Evolutionary conservation across 2,888 invertebrate genomes (phyloP).

Genomic region (Tupiocoris notatus): DNA sequence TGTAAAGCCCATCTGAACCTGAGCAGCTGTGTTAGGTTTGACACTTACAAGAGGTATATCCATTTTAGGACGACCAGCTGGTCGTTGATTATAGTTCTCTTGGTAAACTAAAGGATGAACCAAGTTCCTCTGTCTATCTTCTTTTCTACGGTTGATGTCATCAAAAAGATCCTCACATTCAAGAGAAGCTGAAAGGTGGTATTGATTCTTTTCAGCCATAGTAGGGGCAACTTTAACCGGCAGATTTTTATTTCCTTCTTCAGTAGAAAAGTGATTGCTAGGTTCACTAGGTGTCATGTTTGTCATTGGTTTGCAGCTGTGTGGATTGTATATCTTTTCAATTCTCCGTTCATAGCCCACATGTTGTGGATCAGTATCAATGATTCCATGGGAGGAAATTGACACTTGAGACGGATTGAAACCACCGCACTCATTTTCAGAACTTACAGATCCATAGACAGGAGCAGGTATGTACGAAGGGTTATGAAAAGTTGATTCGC

Average conservation of each 20-base stretch:
- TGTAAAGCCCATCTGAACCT: constrained; percentile 9
- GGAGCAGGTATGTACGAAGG: constrained; percentile 1
- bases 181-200: constrained; percentile 42
- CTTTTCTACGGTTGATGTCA: constrained; percentile 43
- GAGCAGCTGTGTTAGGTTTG: constrained; percentile 25
- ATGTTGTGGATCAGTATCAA: constrained; percentile 13
- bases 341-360: constrained; percentile 36
- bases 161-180: constrained; percentile 43
- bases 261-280: constrained; percentile 9
- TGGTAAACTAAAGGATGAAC: constrained; percentile 43
- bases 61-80: not conserved
- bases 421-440: constrained; percentile 10
- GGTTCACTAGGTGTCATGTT: not conserved
- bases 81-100: constrained; percentile 18
- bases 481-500: constrained; percentile 9
- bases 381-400: not conserved
- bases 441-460: constrained; percentile 1
- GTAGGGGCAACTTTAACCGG: not conserved
- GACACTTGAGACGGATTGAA: constrained; percentile 2
- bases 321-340: constrained; percentile 39
- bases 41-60: constrained; percentile 34
- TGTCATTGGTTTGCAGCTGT: constrained; percentile 11
- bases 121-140: constrained; percentile 42
- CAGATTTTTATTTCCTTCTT: constrained; percentile 2
- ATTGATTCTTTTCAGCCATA: constrained; percentile 42